These are phyloP conservation scores for Cervus canadensis DNA, from an alignment of 2,113 vertebrate species.

Conservation along the genomic window DNA sequence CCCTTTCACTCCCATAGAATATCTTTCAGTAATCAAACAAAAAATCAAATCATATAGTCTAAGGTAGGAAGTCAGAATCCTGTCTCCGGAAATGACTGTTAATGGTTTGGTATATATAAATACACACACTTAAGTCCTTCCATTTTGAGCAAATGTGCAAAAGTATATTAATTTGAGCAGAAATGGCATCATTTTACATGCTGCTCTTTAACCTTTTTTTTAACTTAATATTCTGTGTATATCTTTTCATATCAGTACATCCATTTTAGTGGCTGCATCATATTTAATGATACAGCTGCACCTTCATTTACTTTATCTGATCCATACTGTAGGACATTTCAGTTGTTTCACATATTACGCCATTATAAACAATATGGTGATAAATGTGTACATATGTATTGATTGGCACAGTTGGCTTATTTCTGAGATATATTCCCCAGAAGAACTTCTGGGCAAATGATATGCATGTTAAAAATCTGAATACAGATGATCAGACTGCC, in stretches of 20 bases:
- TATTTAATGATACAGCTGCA: neutral
- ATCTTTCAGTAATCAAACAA: neutral
- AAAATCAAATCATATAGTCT: neutral
- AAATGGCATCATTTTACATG: neutral
- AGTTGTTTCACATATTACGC: neutral
- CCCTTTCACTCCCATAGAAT: neutral
- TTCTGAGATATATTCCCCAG: neutral
- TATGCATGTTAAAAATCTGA: neutral
- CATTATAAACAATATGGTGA: neutral
- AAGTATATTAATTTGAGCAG: neutral
- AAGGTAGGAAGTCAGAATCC: neutral
- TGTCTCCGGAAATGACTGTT: neutral
- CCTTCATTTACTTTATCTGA: neutral
- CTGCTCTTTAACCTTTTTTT: neutral
- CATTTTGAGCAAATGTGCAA: neutral
- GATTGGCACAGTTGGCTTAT: neutral
- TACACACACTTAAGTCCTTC: neutral
- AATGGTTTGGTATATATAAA: neutral
- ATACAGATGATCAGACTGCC: rapidly evolving
- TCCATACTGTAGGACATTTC: neutral
- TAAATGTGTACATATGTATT: neutral
- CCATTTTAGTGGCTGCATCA: neutral
- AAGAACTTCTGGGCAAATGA: neutral
- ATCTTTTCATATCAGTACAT: neutral
- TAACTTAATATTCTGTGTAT: neutral